Evolutionary conservation across 2,113 vertebrate species (phyloP).

Genomic region (mouse (Mus musculus)): DNA sequence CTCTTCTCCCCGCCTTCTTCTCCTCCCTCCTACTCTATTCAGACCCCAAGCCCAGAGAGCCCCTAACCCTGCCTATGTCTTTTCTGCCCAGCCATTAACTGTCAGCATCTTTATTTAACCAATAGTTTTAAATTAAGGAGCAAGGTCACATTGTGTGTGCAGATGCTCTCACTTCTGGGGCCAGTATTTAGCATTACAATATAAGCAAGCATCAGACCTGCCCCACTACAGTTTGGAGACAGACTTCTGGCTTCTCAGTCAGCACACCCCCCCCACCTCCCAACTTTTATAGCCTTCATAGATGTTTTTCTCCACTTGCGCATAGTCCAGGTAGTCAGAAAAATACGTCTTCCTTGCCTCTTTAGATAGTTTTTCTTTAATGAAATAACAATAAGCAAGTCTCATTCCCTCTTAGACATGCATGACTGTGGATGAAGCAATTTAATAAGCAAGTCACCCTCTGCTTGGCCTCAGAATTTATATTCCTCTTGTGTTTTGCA

Average conservation of each 20-base stretch:
- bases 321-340: not conserved
- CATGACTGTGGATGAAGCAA: not conserved
- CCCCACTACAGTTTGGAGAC: too few relatives aligned
- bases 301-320: not conserved
- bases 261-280: not conserved
- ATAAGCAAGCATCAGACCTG: too few relatives aligned
- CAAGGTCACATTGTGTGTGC: too few relatives aligned
- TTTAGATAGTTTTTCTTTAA: not conserved
- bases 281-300: not conserved
- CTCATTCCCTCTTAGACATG: not conserved
- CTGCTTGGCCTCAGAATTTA: not conserved
- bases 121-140: too few relatives aligned
- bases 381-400: slow-evolving; percentile 34
- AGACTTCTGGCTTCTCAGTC: not conserved
- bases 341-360: not conserved
- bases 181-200: too few relatives aligned
- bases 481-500: not conserved
- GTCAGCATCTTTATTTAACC: too few relatives aligned
- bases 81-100: too few relatives aligned
- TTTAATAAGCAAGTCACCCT: not conserved
- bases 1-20: too few relatives aligned
- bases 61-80: too few relatives aligned
- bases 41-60: too few relatives aligned
- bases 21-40: too few relatives aligned
- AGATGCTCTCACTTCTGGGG: too few relatives aligned